Percentiles rank a stretch among this genome's conserved stretches.
Evolutionary conservation across 2,797 vertebrate genomes (phyloP).

Genomic region (Antrozous pallidus): DNA sequence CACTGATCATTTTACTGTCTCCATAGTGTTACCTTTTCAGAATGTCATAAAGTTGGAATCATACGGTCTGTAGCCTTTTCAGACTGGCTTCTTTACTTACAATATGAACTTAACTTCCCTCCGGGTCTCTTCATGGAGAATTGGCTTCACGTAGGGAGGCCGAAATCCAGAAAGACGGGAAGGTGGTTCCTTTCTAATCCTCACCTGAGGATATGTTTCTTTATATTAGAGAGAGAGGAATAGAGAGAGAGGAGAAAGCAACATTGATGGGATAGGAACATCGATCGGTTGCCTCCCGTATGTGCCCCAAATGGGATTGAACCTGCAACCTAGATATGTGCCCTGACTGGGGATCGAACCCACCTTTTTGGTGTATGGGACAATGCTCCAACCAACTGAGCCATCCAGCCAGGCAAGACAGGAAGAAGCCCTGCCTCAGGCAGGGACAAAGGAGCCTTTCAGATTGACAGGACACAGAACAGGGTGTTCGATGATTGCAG

Average conservation of each 20-base stretch:
- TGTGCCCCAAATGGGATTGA: not conserved
- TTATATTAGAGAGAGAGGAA: not conserved
- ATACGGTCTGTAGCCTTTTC: fast-evolving
- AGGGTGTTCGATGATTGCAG: not conserved
- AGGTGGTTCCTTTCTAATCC: not conserved
- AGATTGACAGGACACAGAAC: fast-evolving
- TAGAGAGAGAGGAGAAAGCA: not conserved
- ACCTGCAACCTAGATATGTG: not conserved
- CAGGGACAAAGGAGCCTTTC: not conserved
- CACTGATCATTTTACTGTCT: not conserved
- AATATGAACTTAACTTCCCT: not conserved
- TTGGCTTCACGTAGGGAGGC: not conserved
- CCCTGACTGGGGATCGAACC: not conserved
- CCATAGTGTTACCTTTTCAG: not conserved
- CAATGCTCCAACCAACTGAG: not conserved
- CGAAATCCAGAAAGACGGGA: fast-evolving
- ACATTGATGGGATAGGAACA: not conserved
- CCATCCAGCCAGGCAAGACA: not conserved
- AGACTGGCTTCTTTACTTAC: not conserved
- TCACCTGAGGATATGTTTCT: not conserved
- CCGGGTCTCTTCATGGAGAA: not conserved
- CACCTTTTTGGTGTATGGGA: not conserved
- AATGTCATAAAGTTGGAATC: too few relatives aligned
- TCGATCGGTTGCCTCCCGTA: not conserved
- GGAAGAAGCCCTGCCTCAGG: not conserved